These are phyloP conservation scores for Meandrusa payeni DNA, from an alignment of 2,888 invertebrate genomes.

Conservation along the genomic window DNA sequence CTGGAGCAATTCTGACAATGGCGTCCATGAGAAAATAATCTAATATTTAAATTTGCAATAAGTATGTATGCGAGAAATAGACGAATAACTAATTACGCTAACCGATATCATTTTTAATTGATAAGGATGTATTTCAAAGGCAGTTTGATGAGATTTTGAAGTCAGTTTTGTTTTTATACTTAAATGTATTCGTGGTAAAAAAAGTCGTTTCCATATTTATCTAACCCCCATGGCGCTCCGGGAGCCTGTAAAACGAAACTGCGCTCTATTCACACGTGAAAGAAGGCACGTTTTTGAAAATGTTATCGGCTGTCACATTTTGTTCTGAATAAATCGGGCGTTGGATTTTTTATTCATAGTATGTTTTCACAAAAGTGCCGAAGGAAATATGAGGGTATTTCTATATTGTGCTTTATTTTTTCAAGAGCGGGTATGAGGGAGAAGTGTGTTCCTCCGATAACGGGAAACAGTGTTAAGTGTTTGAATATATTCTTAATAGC, in stretches of 20 bases:
- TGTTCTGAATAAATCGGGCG: conserved; percentile 21
- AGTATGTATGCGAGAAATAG: no score
- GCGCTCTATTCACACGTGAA: conserved; percentile 2
- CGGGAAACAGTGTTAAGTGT: not conserved
- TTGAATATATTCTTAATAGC: not conserved
- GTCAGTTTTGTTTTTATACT: no score
- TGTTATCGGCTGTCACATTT: conserved; percentile 19
- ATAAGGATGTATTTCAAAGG: not conserved
- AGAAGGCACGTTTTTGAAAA: conserved; percentile 14
- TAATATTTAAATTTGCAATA: no score
- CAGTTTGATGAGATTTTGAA: no score
- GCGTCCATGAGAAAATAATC: no score
- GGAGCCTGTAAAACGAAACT: conserved; percentile 2
- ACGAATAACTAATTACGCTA: not conserved
- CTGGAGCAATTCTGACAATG: no score
- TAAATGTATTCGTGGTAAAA: no score
- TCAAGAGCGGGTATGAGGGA: not conserved
- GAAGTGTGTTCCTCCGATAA: conserved; percentile 7
- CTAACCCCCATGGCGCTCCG: not conserved
- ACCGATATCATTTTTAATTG: not conserved
- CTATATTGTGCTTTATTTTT: conserved; percentile 10
- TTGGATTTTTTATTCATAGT: conserved; percentile 20
- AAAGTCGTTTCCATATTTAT: conserved; percentile 8
- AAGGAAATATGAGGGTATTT: conserved; percentile 16
- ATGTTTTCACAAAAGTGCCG: conserved; percentile 19